Evolutionary conservation across 92 coral and sea anemone species (phyloP).

Genomic region (Porites cylindrica): DNA sequence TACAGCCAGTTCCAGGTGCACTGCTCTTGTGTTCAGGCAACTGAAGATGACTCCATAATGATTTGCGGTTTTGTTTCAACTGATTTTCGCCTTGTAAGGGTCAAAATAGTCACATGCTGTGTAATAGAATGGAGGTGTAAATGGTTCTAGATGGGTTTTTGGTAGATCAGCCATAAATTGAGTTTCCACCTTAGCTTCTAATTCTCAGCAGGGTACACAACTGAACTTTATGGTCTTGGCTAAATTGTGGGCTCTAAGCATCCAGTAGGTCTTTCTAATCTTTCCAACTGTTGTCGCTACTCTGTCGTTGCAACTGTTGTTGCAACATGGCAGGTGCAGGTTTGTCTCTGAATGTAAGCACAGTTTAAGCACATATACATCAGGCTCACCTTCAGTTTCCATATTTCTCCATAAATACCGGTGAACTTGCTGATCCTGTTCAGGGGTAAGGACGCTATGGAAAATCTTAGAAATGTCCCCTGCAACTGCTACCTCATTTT

Average conservation of each 20-base stretch:
- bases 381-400: slow-evolving; percentile 52
- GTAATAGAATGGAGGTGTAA: slow-evolving; percentile 62
- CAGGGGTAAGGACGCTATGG: slow-evolving; percentile 57
- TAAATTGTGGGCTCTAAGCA: slow-evolving; percentile 49
- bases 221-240: slow-evolving; percentile 57
- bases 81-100: slow-evolving; percentile 53
- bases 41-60: slow-evolving; percentile 76
- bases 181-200: slow-evolving; percentile 41
- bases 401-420: slow-evolving; percentile 46
- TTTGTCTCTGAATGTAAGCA: slow-evolving; percentile 77
- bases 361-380: slow-evolving; percentile 52
- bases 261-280: slow-evolving; percentile 58
- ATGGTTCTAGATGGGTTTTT: slow-evolving; percentile 29
- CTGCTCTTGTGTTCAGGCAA: slow-evolving; percentile 70
- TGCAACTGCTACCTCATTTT: slow-evolving; percentile 57
- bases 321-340: slow-evolving; percentile 75
- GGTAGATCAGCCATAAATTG: slow-evolving; percentile 69
- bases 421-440: slow-evolving; percentile 65
- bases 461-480: slow-evolving; percentile 67
- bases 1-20: slow-evolving; percentile 64
- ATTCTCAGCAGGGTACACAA: slow-evolving; percentile 48
- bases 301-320: slow-evolving; percentile 43
- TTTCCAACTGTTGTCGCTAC: slow-evolving; percentile 55
- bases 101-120: slow-evolving; percentile 33
- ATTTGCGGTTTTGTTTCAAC: slow-evolving; percentile 53